phyloP scores from a whole-genome alignment of 2,888 invertebrate genomes.

The Abscondita cerata region DNA sequence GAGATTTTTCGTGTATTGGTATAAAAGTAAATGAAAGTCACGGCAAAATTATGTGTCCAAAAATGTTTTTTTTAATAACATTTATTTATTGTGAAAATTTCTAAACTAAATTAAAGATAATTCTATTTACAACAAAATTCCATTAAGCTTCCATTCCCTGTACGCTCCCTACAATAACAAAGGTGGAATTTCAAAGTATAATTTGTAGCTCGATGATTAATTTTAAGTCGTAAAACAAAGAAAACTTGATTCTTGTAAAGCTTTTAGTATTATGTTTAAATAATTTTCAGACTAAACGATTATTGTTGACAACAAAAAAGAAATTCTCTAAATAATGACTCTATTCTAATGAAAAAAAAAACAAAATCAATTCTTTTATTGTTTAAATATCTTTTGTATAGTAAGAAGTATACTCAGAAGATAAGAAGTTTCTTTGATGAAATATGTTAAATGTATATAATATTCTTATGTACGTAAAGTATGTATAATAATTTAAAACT shows the following conservation, averaged over 20 bases:
- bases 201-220: constrained; percentile 16
- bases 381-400: too few species aligned
- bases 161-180: constrained; percentile 17
- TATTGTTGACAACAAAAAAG: neutral
- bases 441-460: too few species aligned
- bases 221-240: constrained; percentile 13
- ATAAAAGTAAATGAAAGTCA: too few species aligned
- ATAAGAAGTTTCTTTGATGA: too few species aligned
- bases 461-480: too few species aligned
- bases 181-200: constrained; percentile 14
- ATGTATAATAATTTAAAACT: too few species aligned
- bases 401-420: too few species aligned
- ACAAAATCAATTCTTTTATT: too few species aligned
- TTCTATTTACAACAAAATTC: constrained; percentile 21
- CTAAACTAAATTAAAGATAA: constrained; percentile 12
- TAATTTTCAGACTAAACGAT: neutral
- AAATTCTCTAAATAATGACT: neutral
- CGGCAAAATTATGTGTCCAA: too few species aligned
- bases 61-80: neutral
- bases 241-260: neutral
- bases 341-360: too few species aligned
- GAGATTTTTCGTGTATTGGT: too few species aligned
- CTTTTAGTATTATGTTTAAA: neutral
- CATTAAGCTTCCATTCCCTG: constrained; percentile 15
- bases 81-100: constrained; percentile 3